Base-by-base conservation (phyloP, 2,113 vertebrate genomes). In the Cebus imitator region DNA sequence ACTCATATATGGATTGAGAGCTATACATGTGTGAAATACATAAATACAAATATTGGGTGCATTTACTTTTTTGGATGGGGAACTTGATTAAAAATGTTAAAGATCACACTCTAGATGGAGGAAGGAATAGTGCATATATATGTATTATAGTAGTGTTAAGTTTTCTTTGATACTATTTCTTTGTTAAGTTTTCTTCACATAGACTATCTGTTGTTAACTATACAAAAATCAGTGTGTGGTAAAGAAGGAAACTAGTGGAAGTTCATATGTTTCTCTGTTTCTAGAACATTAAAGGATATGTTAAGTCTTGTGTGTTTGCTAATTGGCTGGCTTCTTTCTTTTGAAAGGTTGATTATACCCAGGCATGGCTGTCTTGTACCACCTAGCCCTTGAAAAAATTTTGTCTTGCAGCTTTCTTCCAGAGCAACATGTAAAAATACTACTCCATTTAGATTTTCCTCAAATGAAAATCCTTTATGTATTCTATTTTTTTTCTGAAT, bases 351-450 rank as follows among this genome's bases (percentile, higher is more conserved):
- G 35, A 30, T 32, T 61, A 48, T 80, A 37, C 72, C 35, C 13
- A 76, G 70, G 87, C 23, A 48, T 73, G n/a, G 35, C 43, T 88
- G 17, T 32, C 61, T 93, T 93, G 12, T 85, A 20, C 48, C 32
- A 50, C 10, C 23, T 13, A 27, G 1, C 37, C 6, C 16, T 90
- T 84, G 66, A 86, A 79, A 95, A 92, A 45, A 75, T 86, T 82
- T 43, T 96, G 37, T 81, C 37, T 91, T 94, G 73, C 40, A 84
- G 3, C 80, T 85, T 95, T 83, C 20, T 96, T 95, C 58, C 37
- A 64, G 32, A 91, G 23, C 48, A 82, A 30, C 64, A 73, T 88
- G 75, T 37, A 32, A n/a, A 76, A 89, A 64, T 64, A 30, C 23
- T 90, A 14, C 40, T 0, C 35, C 61, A 66, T 84, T 92, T 89